These are phyloP conservation scores for Eulemur macaco DNA, from an alignment of 2,113 vertebrate genomes.

Conservation along the genomic window DNA sequence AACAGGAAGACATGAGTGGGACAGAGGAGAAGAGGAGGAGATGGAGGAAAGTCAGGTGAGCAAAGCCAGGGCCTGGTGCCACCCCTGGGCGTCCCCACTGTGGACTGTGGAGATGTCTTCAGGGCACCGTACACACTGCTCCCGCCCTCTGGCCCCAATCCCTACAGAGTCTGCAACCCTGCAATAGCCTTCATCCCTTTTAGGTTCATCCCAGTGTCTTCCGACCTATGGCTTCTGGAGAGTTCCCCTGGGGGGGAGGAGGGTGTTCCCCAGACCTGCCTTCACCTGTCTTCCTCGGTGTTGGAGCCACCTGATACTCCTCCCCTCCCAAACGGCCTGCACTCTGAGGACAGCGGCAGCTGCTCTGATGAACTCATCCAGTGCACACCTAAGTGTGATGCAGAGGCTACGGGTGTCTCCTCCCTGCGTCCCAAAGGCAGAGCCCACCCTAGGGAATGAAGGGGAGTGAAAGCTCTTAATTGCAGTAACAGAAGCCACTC, in stretches of 20 bases:
- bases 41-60: background rate
- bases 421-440: background rate
- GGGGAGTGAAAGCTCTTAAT: background rate
- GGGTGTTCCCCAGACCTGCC: background rate
- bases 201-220: background rate
- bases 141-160: too few relatives aligned
- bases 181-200: background rate
- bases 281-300: background rate
- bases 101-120: background rate
- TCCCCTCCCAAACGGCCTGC: background rate
- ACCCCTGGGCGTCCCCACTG: background rate
- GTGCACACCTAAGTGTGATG: background rate
- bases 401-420: background rate
- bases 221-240: background rate
- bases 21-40: background rate
- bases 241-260: fast-evolving
- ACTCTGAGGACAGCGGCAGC: background rate
- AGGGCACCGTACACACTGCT: background rate
- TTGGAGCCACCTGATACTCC: background rate
- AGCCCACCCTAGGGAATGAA: background rate
- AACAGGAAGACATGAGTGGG: background rate
- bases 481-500: background rate
- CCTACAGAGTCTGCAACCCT: background rate
- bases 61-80: too few relatives aligned
- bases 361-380: background rate